phyloP scores from a whole-genome alignment of 2,888 invertebrate genomes.

The Bimastos eiseni region DNA sequence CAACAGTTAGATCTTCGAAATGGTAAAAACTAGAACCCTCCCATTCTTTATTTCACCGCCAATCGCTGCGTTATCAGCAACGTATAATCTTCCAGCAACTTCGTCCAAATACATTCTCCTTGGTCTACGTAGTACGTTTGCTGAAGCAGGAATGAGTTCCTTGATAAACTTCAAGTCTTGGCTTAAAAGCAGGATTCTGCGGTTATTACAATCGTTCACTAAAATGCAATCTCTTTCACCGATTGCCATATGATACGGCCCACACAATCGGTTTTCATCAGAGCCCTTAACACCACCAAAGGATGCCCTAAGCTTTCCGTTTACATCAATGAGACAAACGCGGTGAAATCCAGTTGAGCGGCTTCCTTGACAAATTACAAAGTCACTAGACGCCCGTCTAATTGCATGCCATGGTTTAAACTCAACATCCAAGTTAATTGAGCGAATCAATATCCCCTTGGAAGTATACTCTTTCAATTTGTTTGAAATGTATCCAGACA shows the following conservation, averaged over 20 bases:
- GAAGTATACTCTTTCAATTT: background rate
- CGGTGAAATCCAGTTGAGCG: background rate
- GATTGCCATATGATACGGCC: background rate
- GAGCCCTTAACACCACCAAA: background rate
- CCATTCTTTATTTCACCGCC: too few relatives aligned
- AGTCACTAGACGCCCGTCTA: background rate
- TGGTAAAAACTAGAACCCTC: too few relatives aligned
- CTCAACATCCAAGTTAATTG: background rate
- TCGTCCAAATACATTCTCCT: too few relatives aligned
- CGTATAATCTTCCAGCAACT: too few relatives aligned
- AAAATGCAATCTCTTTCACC: background rate
- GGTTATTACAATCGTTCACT: background rate
- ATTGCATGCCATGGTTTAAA: background rate
- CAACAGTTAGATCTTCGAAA: too few relatives aligned
- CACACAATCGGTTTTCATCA: background rate
- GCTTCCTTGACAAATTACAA: background rate
- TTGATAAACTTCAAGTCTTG: background rate
- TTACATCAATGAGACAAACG: background rate
- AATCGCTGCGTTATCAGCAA: too few relatives aligned
- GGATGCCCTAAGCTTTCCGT: background rate
- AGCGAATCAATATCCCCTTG: background rate
- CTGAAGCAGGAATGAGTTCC: background rate
- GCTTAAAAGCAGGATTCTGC: background rate
- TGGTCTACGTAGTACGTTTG: too few relatives aligned
- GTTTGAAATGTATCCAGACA: background rate